Conservation (phyloP, 2,888 invertebrate genomes). For the Acanthococcus lagerstroemiae region DNA sequence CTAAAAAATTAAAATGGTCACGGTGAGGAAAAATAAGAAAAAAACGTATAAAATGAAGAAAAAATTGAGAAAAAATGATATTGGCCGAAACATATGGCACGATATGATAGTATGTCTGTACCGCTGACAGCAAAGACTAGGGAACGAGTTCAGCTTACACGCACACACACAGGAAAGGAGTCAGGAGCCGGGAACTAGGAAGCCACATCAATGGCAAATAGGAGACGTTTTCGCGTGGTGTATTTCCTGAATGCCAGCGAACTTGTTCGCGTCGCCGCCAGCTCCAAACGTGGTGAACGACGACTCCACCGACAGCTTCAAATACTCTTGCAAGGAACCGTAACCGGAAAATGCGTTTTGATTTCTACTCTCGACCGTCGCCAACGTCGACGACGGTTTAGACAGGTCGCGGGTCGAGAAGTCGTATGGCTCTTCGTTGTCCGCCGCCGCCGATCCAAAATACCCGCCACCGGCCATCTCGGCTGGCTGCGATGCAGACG, state of each 20-base stretch:
- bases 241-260: not conserved
- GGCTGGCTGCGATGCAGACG: not conserved
- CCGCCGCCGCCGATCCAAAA: not conserved
- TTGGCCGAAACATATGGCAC: conserved; percentile 23
- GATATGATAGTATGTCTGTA: not conserved
- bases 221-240: conserved; percentile 8
- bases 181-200: not conserved
- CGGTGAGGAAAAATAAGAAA: not conserved
- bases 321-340: conserved; percentile 5
- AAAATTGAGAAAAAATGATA: not conserved
- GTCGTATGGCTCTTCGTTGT: conserved; percentile 7
- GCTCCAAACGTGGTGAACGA: not conserved
- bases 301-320: conserved; percentile 19
- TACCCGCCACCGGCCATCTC: not conserved
- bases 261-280: not conserved
- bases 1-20: no score
- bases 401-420: not conserved
- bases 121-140: conserved; percentile 8
- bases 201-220: conserved; percentile 15
- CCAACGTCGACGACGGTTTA: not conserved
- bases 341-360: not conserved
- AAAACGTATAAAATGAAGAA: not conserved
- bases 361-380: not conserved
- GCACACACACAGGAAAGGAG: not conserved
- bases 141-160: not conserved